Conservation (phyloP, 2,888 invertebrate species). For the Leptodirus hochenwartii region DNA sequence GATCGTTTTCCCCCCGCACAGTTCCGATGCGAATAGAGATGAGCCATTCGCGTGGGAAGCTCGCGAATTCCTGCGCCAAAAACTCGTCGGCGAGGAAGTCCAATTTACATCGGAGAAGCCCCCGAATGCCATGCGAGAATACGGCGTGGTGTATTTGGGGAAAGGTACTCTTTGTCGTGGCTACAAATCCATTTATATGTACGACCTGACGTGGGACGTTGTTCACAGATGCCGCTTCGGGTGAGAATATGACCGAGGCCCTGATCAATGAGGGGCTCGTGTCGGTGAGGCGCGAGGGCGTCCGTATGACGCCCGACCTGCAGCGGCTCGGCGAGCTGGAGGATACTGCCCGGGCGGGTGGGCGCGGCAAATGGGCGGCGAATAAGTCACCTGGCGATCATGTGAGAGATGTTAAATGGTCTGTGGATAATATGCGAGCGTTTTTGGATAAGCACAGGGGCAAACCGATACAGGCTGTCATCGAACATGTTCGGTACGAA, state of each 20-base stretch:
- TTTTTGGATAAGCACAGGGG: conserved; percentile 73
- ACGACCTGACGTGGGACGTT: conserved; percentile 1
- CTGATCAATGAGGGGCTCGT: conserved; percentile 80
- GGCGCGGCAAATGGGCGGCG: conserved; percentile 61
- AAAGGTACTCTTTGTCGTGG: too few species aligned
- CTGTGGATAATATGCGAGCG: conserved; percentile 55
- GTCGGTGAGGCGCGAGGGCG: conserved; percentile 52
- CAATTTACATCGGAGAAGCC: conserved; percentile 71
- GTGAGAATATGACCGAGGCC: conserved; percentile 77
- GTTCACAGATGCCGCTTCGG: conserved; percentile 36
- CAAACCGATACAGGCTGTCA: conserved; percentile 78
- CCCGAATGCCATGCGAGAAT: conserved; percentile 67
- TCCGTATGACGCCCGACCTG: conserved; percentile 45
- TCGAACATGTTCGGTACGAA: conserved; percentile 97
- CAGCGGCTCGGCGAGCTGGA: conserved; percentile 65
- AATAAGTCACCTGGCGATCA: conserved; percentile 39
- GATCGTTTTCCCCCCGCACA: conserved; percentile 18
- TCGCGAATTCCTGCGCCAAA: conserved; percentile 83
- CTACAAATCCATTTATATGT: conserved; percentile 19
- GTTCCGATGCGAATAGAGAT: conserved; percentile 55
- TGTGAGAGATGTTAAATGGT: conserved; percentile 76
- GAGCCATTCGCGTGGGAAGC: conserved; percentile 98
- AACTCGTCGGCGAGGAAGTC: conserved; percentile 81
- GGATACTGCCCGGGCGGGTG: conserved; percentile 72
- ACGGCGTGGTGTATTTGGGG: conserved; percentile 73